A percentile compares a stretch with the other conserved stretches of the same genome.
Conservation (phyloP, 2,888 invertebrate species). For the Macrosiphum euphorbiae region DNA sequence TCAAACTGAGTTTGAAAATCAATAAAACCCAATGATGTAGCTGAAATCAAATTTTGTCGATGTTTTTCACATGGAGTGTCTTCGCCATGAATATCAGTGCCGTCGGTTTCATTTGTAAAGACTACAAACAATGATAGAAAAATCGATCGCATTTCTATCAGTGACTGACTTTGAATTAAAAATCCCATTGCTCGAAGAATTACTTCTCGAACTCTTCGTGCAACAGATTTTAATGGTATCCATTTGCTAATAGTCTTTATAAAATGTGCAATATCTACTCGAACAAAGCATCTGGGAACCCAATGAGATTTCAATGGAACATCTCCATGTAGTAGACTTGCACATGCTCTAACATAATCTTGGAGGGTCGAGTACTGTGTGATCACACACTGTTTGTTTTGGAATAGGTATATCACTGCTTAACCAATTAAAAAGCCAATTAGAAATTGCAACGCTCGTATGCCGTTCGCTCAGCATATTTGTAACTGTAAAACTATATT, state of each 20-base stretch:
- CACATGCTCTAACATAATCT: background rate
- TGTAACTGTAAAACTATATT: no score
- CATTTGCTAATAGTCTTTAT: background rate
- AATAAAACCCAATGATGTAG: background rate
- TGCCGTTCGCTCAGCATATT: no score
- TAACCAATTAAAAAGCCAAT: no score
- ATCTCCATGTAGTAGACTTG: no score
- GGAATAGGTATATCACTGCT: background rate
- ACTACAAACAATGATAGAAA: background rate
- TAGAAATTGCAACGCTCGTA: no score
- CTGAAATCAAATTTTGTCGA: background rate
- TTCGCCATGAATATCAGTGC: background rate
- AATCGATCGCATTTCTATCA: background rate
- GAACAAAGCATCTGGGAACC: no score
- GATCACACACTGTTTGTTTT: background rate
- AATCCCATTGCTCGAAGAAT: background rate
- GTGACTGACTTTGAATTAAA: background rate
- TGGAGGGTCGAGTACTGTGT: slow-evolving; percentile 15
- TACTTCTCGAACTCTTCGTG: background rate
- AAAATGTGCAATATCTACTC: slow-evolving; percentile 1
- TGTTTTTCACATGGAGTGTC: background rate
- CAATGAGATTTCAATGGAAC: no score
- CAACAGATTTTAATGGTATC: background rate
- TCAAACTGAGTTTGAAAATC: background rate
- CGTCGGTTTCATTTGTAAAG: background rate